phyloP scores from a whole-genome alignment of 2,797 vertebrate species.

The Potorous gilbertii region DNA sequence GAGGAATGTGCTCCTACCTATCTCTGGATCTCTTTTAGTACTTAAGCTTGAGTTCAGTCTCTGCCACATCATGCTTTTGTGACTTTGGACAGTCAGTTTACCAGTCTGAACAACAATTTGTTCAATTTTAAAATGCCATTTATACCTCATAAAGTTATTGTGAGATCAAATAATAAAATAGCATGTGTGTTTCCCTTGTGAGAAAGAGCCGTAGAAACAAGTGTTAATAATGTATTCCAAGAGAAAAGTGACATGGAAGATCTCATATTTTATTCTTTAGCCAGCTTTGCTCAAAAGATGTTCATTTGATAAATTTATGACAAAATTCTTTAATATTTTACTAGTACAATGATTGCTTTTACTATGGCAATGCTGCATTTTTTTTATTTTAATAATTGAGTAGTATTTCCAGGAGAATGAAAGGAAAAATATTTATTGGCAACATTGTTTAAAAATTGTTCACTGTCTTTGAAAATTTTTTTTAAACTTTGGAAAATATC shows the following conservation, averaged over 20 bases:
- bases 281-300: constrained; percentile 47
- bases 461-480: neutral
- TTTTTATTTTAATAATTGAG: constrained; percentile 27
- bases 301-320: constrained; percentile 28
- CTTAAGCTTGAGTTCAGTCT: neutral
- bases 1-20: neutral
- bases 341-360: neutral
- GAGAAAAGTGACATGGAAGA: constrained; percentile 3
- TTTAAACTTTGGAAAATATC: constrained; percentile 53
- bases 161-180: neutral
- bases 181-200: neutral
- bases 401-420: constrained; percentile 2
- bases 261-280: constrained; percentile 27
- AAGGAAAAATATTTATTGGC: constrained; percentile 2
- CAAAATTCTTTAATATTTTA: constrained; percentile 9
- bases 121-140: neutral
- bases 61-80: neutral
- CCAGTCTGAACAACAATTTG: neutral
- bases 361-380: neutral
- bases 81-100: neutral
- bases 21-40: neutral
- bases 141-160: neutral
- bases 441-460: constrained; percentile 30
- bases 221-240: neutral
- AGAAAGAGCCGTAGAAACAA: neutral